phyloP scores from a whole-genome alignment of 2,888 invertebrate species.

The Auanema freiburgensis region DNA sequence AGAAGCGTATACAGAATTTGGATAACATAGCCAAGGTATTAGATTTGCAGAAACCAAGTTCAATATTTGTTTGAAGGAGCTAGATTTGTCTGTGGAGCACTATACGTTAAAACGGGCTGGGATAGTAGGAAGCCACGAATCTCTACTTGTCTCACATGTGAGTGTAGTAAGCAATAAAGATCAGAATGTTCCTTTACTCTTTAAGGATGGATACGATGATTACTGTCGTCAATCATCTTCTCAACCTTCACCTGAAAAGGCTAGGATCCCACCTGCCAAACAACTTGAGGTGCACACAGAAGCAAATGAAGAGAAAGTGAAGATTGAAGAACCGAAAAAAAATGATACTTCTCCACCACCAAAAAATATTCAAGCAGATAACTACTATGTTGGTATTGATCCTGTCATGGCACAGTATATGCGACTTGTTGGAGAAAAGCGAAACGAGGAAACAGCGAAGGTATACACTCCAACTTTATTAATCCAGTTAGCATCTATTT shows the following conservation, averaged over 20 bases:
- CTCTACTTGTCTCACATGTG: neutral
- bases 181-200: constrained; percentile 1
- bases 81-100: constrained; percentile 37
- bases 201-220: constrained; percentile 18
- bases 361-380: neutral
- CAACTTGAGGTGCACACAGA: neutral
- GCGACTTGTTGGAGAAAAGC: constrained; percentile 31
- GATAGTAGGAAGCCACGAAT: neutral
- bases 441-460: constrained; percentile 7
- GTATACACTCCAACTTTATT: neutral
- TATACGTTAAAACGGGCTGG: neutral
- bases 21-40: constrained; percentile 35
- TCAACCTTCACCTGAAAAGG: constrained; percentile 14
- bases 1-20: constrained; percentile 32
- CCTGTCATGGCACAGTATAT: constrained; percentile 49
- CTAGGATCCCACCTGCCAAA: neutral
- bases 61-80: too few species aligned
- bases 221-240: constrained; percentile 10
- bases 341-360: neutral
- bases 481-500: neutral
- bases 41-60: too few species aligned
- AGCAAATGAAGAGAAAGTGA: neutral
- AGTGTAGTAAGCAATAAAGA: too few species aligned
- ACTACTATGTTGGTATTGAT: constrained; percentile 28
- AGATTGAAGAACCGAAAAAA: neutral